Evolutionary conservation across 2,797 vertebrate genomes (phyloP).

Genomic region (Paramormyrops hopkinsi): DNA sequence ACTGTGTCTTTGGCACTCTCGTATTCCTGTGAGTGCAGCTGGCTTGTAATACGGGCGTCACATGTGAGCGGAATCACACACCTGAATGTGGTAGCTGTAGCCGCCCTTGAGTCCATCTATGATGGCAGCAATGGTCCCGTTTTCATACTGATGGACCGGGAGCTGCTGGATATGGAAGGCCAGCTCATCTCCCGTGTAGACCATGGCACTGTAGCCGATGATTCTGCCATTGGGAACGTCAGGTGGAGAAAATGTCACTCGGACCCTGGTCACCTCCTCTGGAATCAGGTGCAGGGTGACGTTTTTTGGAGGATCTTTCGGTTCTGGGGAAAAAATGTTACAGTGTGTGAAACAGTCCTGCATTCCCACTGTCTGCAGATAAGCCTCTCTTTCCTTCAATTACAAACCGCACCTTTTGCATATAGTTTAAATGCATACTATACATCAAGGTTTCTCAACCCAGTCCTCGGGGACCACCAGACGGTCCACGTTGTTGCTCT

Average conservation of each 20-base stretch:
- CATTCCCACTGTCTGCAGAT: not conserved
- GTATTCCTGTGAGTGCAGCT: not conserved
- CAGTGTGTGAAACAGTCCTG: not conserved
- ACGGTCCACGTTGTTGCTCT: too few species aligned
- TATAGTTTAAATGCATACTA: not conserved
- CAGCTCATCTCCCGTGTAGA: slow-evolving; percentile 73
- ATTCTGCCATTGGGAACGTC: slow-evolving; percentile 87
- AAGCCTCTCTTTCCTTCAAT: not conserved
- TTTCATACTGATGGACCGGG: slow-evolving; percentile 61
- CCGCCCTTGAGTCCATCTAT: slow-evolving; percentile 90
- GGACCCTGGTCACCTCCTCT: slow-evolving; percentile 79
- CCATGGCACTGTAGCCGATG: slow-evolving; percentile 74
- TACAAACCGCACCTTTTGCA: not conserved
- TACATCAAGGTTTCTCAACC: too few species aligned
- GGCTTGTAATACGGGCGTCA: not conserved
- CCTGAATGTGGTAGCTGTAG: slow-evolving; percentile 82
- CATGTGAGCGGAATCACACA: slow-evolving; percentile 45
- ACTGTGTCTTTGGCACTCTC: not conserved
- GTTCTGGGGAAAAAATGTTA: slow-evolving; percentile 58
- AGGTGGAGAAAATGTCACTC: slow-evolving; percentile 80
- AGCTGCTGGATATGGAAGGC: slow-evolving; percentile 69
- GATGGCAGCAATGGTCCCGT: slow-evolving; percentile 69
- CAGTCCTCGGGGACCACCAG: too few species aligned
- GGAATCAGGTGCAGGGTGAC: slow-evolving; percentile 77
- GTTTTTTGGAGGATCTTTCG: slow-evolving; percentile 87